Evolutionary conservation across 2,113 vertebrate genomes (phyloP).

Genomic region (Istiophorus platypterus): DNA sequence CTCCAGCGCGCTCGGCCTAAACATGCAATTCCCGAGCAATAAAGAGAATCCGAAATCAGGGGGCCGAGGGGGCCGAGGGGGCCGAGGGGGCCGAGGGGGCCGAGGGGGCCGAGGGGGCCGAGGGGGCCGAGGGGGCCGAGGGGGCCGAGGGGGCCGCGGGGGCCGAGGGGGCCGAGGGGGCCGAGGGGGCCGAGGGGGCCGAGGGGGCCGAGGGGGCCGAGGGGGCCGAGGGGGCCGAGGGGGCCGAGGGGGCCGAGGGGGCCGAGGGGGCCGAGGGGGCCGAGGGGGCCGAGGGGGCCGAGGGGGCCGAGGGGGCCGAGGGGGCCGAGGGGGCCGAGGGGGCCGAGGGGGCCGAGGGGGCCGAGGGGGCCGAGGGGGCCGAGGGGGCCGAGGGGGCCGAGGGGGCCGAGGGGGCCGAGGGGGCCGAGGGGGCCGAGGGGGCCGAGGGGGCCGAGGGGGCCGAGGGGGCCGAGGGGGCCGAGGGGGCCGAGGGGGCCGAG

Average conservation of each 20-base stretch:
- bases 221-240: background rate
- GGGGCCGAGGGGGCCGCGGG: background rate
- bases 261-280: background rate
- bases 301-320: background rate
- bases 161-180: background rate
- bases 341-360: background rate
- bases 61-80: background rate
- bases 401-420: background rate
- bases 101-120: background rate
- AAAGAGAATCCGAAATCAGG: conserved; percentile 47
- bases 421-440: background rate
- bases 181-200: background rate
- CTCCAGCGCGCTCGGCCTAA: background rate
- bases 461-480: background rate
- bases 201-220: background rate
- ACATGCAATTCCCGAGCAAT: conserved; percentile 33
- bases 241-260: background rate
- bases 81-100: background rate
- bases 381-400: background rate
- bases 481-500: background rate
- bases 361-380: background rate
- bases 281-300: background rate
- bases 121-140: background rate
- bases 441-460: background rate
- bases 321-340: background rate